Base-by-base conservation (phyloP, 2,888 invertebrate genomes). In the Myopa tessellatipennis region DNA sequence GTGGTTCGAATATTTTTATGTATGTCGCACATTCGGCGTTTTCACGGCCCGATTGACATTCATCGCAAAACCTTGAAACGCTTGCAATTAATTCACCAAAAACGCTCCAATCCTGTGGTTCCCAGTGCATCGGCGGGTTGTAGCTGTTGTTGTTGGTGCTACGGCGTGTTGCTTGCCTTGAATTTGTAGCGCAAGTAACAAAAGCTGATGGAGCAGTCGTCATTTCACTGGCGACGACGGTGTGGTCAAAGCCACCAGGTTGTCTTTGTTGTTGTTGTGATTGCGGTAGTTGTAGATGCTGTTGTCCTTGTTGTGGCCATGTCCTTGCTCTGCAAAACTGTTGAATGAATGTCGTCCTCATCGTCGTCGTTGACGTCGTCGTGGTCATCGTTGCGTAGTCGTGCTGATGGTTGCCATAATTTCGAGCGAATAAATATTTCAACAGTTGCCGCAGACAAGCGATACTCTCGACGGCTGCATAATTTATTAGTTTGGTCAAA, bases 1-100 rank as follows among this genome's bases (percentile, higher is more conserved):
- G 94, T 0, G 97, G 96, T 88, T 98, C 98, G 90, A 98, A 98
- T 84, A 98, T 91, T 83, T 97, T 92, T 81, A 98, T 98, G 88
- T 96, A 86, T 83, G 84, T 86, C 70, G 84, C 87, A 95, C 81
- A 94, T 92, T 83, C 95, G 93, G 82, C 94, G 14, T 52, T 16
- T 90, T 68, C 92, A 89, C 79, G 90, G 89, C 87, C 92, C 91
- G 86, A 84, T 76, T 84, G 83, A 76, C 80, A 81, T 79, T 84
- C 79, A 83, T 86, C 84, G 82, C 87, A 85, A 81, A 87, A 85
- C 81, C 83, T 84, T 81, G 85, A 85, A 81, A 86, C 87, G 78
- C 82, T 83, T 69, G 83, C 84, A 86, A 89, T 88, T 80, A 89
- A 84, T 76, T 85, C 80, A 77, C 86, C 85, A 81, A 88, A 84